These are phyloP conservation scores for Dendrolimus pini DNA, from an alignment of 2,888 invertebrate species.

Conservation along the genomic window DNA sequence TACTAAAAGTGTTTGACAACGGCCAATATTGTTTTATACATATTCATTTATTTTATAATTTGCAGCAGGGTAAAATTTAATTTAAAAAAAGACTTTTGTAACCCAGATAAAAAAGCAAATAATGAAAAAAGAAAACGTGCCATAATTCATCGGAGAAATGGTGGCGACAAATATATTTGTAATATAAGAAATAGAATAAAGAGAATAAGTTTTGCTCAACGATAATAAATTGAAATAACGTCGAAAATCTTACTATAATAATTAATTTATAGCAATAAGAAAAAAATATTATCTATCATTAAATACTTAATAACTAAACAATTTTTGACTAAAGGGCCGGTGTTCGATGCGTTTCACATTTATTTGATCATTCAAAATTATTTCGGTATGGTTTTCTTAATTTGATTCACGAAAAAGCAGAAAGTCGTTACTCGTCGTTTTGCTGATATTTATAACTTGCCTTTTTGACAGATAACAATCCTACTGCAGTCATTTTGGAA, in stretches of 20 bases:
- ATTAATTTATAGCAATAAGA: neutral
- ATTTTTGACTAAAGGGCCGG: constrained; percentile 64
- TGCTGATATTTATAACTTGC: neutral
- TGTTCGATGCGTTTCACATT: constrained; percentile 56
- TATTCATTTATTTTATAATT: too few species aligned
- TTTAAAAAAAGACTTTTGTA: too few species aligned
- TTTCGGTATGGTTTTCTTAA: too few species aligned
- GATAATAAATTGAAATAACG: constrained; percentile 2
- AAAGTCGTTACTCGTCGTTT: constrained; percentile 5
- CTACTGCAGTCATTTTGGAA: neutral
- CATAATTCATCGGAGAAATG: too few species aligned
- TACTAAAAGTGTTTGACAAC: too few species aligned
- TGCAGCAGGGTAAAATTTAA: too few species aligned
- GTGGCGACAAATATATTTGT: too few species aligned
- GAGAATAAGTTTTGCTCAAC: constrained; percentile 27
- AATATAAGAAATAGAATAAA: constrained; percentile 15
- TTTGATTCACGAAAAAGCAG: too few species aligned
- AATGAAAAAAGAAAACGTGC: too few species aligned
- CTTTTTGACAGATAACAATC: neutral
- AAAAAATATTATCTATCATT: constrained; percentile 41
- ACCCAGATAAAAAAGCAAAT: too few species aligned
- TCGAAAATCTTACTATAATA: constrained; percentile 25
- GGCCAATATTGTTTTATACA: too few species aligned
- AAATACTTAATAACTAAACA: constrained; percentile 67
- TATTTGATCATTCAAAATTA: neutral